Evolutionary conservation across 2,113 vertebrate genomes (phyloP), one percentile per base, ranked within the genome.

Genomic region (Balaenoptera acutorostrata): DNA sequence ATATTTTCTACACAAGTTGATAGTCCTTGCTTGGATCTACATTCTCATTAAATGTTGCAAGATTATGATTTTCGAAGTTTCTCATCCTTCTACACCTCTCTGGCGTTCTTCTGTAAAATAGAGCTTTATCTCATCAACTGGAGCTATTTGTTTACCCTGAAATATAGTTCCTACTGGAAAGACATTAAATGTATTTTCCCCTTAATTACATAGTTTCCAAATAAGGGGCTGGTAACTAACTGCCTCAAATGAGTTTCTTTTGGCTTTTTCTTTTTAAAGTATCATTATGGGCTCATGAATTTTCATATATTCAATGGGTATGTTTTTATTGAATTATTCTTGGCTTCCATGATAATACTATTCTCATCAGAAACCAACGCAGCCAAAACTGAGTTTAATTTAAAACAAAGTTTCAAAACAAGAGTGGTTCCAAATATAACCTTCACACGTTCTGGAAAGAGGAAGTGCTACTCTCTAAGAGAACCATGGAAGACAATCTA

Each of bases 381-480:
- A 89, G 49, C 74, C 55, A 49, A 66, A 41, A 49, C 41, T 66
- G 17, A 89, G 46, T 93, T 89, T 72, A 23, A 88, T 59, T 64
- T 80, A 36, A 96, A 88, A 87, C 46, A 20, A 68, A 72, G 49
- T 44, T 95, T 66, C 77, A 86, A 64, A 95, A 46, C 29, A 72
- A 90, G 52, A 55, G 25, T 74, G 12, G 55, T 44, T 92, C 92
- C 74, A 78, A 96, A 66, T 49, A 44, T 66, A 78, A 57, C n/a
- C 41, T 12, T 21, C 20, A 83, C 68, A 8, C 20, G 8, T 66
- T 88, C 77, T 87, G 23, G 59, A 84, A 89, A 95, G 90, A 93
- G 92, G 84, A 96, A 92, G 78, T 41, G 2, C 36, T 17, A 31
- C 49, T 96, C 78, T 87, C 88, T 63, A n/a, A 93, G 80, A 95